Evolutionary conservation across 2,888 invertebrate species (phyloP).

Genomic region (Sphaerophoria taeniata): DNA sequence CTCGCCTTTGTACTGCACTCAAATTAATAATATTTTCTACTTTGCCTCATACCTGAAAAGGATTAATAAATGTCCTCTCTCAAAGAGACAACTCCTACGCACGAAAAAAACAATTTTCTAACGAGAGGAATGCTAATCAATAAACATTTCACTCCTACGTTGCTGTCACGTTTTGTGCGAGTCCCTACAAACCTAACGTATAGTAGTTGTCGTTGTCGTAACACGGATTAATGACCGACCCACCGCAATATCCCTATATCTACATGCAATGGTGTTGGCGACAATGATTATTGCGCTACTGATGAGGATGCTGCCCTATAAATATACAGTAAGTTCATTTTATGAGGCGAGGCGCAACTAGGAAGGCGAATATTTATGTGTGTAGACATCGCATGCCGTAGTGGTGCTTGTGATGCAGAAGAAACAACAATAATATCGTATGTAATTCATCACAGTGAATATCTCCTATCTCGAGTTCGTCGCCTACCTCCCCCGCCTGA

Average conservation of each 20-base stretch:
- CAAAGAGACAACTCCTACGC: slow-evolving; percentile 10
- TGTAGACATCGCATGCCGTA: background rate
- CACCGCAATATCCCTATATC: background rate
- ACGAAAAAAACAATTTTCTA: background rate
- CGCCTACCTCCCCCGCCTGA: background rate
- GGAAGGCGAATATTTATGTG: too few relatives aligned
- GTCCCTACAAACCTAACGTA: background rate
- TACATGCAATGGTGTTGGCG: slow-evolving; percentile 36
- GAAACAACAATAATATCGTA: slow-evolving; percentile 50
- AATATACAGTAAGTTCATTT: too few relatives aligned
- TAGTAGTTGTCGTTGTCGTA: slow-evolving; percentile 31
- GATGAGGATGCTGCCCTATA: slow-evolving; percentile 47
- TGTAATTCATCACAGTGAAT: slow-evolving; percentile 51
- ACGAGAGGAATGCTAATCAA: slow-evolving; percentile 35
- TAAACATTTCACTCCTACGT: slow-evolving; percentile 40
- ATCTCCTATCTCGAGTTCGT: background rate
- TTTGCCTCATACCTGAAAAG: slow-evolving; percentile 2
- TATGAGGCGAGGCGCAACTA: too few relatives aligned
- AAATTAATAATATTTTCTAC: slow-evolving; percentile 7
- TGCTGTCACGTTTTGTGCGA: slow-evolving; percentile 6
- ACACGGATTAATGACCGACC: slow-evolving; percentile 68
- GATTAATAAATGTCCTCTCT: slow-evolving; percentile 8
- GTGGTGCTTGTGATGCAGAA: background rate
- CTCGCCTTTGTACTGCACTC: background rate
- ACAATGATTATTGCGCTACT: slow-evolving; percentile 54